phyloP scores from a whole-genome alignment of 2,113 vertebrate genomes.

The Platichthys flesus region DNA sequence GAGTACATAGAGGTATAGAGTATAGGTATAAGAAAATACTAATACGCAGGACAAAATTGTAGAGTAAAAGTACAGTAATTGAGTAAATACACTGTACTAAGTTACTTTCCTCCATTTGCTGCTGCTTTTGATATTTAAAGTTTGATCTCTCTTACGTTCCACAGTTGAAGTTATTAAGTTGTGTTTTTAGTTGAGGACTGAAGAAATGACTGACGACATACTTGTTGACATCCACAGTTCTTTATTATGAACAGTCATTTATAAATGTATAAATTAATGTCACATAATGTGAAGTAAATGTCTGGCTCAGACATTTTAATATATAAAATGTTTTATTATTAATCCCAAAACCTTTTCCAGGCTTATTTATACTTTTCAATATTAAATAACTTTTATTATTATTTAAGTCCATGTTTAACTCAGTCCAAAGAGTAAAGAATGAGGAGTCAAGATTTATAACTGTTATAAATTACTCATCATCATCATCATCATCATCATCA shows the following conservation, averaged over 20 bases:
- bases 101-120: too few relatives aligned
- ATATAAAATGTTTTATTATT: not conserved
- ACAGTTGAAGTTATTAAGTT: too few relatives aligned
- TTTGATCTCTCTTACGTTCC: too few relatives aligned
- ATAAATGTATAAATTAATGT: not conserved
- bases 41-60: too few relatives aligned
- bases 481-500: conserved; percentile 70
- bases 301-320: conserved; percentile 2
- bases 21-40: too few relatives aligned
- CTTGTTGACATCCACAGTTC: not conserved
- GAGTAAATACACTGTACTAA: too few relatives aligned
- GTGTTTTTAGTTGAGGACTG: not conserved
- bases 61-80: too few relatives aligned
- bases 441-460: conserved; percentile 5
- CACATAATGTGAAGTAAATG: conserved; percentile 14
- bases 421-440: conserved; percentile 17
- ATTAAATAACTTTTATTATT: not conserved
- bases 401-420: conserved; percentile 6
- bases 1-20: too few relatives aligned
- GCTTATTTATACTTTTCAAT: conserved; percentile 29
- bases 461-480: conserved; percentile 61
- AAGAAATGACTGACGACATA: not conserved
- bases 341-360: conserved; percentile 10
- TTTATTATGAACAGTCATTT: conserved; percentile 26
- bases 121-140: too few relatives aligned